Evolutionary conservation across 2,797 vertebrate genomes (phyloP), one percentile per base, ranked within the genome.

Genomic region (Staurois parvus): DNA sequence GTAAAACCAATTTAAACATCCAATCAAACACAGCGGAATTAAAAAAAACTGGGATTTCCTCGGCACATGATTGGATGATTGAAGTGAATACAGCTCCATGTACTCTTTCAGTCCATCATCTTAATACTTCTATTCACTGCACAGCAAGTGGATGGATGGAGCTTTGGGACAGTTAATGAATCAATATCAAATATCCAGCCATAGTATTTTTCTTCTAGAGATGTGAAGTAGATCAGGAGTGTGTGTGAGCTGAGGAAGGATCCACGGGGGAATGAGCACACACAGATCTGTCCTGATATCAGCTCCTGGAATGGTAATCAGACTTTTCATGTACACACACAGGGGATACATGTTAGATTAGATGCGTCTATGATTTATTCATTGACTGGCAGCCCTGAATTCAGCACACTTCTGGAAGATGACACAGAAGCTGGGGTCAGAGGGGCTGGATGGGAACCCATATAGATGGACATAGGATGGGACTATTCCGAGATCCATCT

Each of bases 331-430:
- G 68, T 69, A 62, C 8, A 45, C 56, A 72, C 80, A 82, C 70
- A 82, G 37, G 70, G 70, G 80, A 82, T 72, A 29, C 56, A 73
- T 81, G 80, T 82, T 82, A 82, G 34, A 82, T 82, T 73, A 82
- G 56, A 72, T 56, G 66, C 32, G 26, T 34, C 12, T 26, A 79
- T 79, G 66, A 79, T 40, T 79, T 69, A 79, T 79, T 79, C 66
- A 79, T 79, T 52, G 21, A 42, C 28, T 32, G 78, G 28, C 21
- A 67, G 66, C 30, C 19, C 64, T n/a, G 42, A 1, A 79, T 28
- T 0, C n/a, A n/a, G 28, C 40, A 34, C 40, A 69, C 45, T 52
- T 15, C 62, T 0, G n/a, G 62, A 64, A 28, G 28, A 13, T 28
- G 26, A n/a, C 9, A n/a, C n/a, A 26, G 26, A 64, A n/a, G 2